Evolutionary conservation across 2,113 vertebrate genomes (phyloP), one percentile per base, ranked within the genome.

Genomic region (Lagenorhynchus albirostris): DNA sequence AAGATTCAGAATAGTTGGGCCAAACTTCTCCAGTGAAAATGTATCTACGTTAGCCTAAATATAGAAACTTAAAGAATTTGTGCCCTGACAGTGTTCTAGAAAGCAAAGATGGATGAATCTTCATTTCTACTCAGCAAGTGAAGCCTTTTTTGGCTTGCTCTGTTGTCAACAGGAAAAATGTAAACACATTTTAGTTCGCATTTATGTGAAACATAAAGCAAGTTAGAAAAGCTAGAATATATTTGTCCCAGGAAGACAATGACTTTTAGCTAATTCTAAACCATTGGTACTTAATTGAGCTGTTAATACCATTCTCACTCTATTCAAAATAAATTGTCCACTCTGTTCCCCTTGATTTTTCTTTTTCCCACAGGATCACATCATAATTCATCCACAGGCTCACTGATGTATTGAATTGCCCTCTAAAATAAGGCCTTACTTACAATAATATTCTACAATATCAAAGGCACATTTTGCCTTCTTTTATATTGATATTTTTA

Each of bases 221-320:
- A 97, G 89, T 96, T 74, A 97, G 84, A 95, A 74, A 33, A 91
- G 55, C 89, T 84, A 95, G 86, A 93, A 95, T 94, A 92, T 97
- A 97, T 47, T 95, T 96, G 94, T 95, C 91, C 9, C 97, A 91
- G 94, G 33, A 96, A 97, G 74, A 98, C 82, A 93, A 93, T 93
- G 96, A 4, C 53, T 96, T 87, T 94, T 91, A 86, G 94, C 87
- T 95, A 95, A 98, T 93, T 98, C 79, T 96, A 97, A 97, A 95
- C 68, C 92, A 62, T 3, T 58, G 90, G 67, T n/a, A 81, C 96
- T 83, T 97, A 96, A 95, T 58, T 91, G 60, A 97, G 94, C 71
- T 95, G 67, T 97, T 97, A 96, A 93, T 81, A 87, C 62, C 67
- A 91, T 84, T 95, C 55, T 87, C 58, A 91, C 36, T 96, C 83